These are phyloP conservation scores for Lithophane socia DNA, from an alignment of 2,888 invertebrate genomes.

Conservation along the genomic window DNA sequence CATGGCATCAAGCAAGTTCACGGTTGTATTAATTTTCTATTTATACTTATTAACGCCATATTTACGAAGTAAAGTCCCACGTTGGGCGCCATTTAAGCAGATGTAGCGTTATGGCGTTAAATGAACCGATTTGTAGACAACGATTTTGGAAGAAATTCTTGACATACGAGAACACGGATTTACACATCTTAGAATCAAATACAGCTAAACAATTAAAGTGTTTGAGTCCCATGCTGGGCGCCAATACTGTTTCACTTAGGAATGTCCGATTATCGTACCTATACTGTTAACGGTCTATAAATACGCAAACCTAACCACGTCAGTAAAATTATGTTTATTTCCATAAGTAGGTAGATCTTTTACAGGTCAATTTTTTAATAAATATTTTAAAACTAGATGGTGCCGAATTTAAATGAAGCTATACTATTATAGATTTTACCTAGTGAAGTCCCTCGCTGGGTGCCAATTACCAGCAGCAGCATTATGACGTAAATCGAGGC, in stretches of 20 bases:
- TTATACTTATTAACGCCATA: too few species aligned
- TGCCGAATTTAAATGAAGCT: neutral
- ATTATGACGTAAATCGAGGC: slow-evolving; percentile 86
- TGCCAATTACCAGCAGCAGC: slow-evolving; percentile 83
- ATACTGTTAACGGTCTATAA: neutral
- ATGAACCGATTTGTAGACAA: neutral
- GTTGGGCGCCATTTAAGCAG: slow-evolving; percentile 24
- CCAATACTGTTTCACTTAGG: slow-evolving; percentile 1
- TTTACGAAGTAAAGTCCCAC: neutral
- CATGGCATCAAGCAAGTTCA: neutral
- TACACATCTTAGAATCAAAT: neutral
- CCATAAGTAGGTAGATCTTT: too few species aligned
- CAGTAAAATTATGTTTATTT: too few species aligned
- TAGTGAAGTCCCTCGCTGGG: slow-evolving; percentile 87
- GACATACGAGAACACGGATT: neutral
- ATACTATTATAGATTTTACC: slow-evolving; percentile 70
- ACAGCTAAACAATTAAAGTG: neutral
- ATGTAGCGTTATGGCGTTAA: neutral
- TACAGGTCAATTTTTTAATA: too few species aligned
- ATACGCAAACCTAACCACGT: neutral
- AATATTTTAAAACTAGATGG: too few species aligned
- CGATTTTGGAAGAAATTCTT: neutral
- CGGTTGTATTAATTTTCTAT: neutral
- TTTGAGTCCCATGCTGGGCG: slow-evolving; percentile 25
- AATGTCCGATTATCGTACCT: neutral